Evolutionary conservation across 2,888 invertebrate genomes (phyloP).

Genomic region (Colostygia pectinataria): DNA sequence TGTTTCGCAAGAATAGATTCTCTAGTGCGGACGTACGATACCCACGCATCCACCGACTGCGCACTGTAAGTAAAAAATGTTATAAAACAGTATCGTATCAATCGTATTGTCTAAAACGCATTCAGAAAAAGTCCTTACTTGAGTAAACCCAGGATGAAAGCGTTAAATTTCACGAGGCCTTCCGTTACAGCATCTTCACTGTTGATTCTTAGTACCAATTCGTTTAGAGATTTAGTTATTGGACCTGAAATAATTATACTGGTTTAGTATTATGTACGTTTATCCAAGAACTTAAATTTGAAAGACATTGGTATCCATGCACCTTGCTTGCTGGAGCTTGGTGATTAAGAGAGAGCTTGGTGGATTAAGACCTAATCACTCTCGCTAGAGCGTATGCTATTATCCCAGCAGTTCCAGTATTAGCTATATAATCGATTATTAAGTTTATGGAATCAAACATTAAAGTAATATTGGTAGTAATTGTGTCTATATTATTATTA

Average conservation of each 20-base stretch:
- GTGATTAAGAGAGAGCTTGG: too few species aligned
- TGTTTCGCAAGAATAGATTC: conserved; percentile 92
- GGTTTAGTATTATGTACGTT: not conserved
- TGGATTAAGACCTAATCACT: too few species aligned
- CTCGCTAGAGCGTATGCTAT: too few species aligned
- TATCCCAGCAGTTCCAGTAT: too few species aligned
- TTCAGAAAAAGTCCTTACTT: conserved; percentile 85
- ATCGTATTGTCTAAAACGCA: not conserved
- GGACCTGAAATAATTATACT: conserved; percentile 77
- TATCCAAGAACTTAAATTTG: too few species aligned
- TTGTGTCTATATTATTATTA: too few species aligned
- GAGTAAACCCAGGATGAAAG: conserved; percentile 92
- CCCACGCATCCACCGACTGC: conserved; percentile 95
- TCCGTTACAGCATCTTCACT: conserved; percentile 92
- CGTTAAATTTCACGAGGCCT: conserved; percentile 93
- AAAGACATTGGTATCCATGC: too few species aligned
- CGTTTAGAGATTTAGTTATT: conserved; percentile 91
- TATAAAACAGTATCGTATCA: not conserved
- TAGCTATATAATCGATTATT: too few species aligned
- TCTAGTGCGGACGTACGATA: conserved; percentile 92
- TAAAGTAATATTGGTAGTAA: too few species aligned
- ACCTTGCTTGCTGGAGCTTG: too few species aligned
- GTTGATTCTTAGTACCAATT: conserved; percentile 91
- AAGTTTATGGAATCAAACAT: too few species aligned
- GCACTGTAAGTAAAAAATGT: conserved; percentile 78